Conservation (phyloP, 2,888 invertebrate genomes). For the Zygogramma bicolorata region DNA sequence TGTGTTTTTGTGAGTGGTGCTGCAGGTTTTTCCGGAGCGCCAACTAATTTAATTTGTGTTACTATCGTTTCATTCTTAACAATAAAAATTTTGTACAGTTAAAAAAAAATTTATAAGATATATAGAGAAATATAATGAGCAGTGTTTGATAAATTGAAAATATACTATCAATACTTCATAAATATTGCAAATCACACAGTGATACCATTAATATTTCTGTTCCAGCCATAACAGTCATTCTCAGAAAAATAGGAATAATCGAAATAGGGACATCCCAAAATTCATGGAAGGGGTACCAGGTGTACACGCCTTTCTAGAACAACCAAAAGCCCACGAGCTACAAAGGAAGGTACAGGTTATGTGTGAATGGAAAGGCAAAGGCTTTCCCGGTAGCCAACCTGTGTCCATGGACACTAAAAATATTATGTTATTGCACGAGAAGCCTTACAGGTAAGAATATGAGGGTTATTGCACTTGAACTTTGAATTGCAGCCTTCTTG, state of each 20-base stretch:
- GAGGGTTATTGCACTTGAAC: background rate
- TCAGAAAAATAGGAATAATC: conserved; percentile 1
- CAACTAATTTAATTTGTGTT: no score
- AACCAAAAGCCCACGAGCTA: conserved; percentile 70
- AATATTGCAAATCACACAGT: no score
- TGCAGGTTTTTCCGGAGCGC: no score
- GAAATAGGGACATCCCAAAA: conserved; percentile 47
- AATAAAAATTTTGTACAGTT: no score
- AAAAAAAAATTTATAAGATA: no score
- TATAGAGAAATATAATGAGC: no score
- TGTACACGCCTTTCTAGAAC: conserved; percentile 78
- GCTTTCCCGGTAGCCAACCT: conserved; percentile 97
- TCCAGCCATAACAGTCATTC: background rate
- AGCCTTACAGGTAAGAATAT: conserved; percentile 75
- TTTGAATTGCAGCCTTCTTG: no score
- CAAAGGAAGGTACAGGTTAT: conserved; percentile 82
- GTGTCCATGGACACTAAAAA: conserved; percentile 95
- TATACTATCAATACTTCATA: no score
- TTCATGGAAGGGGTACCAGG: conserved; percentile 92
- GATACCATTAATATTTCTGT: background rate
- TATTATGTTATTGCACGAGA: conserved; percentile 78
- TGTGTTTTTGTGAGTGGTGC: no score
- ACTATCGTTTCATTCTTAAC: no score
- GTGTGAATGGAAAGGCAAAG: conserved; percentile 83
- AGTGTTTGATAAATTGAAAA: no score